Conservation (phyloP, 2,797 vertebrate genomes). For the Allobates femoralis region DNA sequence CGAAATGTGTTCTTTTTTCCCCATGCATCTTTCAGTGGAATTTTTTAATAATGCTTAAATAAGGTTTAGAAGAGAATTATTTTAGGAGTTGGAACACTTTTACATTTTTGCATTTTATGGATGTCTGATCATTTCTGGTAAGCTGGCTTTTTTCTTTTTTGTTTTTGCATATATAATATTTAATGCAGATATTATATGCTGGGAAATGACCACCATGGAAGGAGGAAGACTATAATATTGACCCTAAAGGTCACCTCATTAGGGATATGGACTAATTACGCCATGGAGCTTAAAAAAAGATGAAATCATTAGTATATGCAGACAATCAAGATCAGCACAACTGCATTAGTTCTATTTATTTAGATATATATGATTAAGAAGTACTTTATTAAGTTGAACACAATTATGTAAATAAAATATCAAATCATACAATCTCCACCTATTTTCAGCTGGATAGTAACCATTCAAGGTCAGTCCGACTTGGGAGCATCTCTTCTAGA, state of each 20-base stretch:
- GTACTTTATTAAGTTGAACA: neutral
- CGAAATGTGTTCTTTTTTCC: too few relatives aligned
- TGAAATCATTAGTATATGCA: neutral
- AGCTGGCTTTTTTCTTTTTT: too few relatives aligned
- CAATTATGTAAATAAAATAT: neutral
- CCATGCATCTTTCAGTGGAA: too few relatives aligned
- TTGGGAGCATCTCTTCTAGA: neutral
- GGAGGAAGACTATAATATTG: too few relatives aligned
- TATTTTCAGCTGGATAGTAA: neutral
- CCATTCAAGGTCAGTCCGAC: neutral
- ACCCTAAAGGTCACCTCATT: neutral
- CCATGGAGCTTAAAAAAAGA: neutral
- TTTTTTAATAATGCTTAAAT: too few relatives aligned
- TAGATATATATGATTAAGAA: neutral
- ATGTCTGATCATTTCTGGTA: too few relatives aligned
- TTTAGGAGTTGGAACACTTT: too few relatives aligned
- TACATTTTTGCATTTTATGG: too few relatives aligned
- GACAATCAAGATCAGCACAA: neutral
- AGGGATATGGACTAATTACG: neutral
- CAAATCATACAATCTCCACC: neutral
- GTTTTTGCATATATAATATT: too few relatives aligned
- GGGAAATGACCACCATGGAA: too few relatives aligned
- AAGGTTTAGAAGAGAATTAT: too few relatives aligned
- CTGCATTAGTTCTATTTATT: neutral
- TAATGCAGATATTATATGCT: too few relatives aligned